These are phyloP conservation scores for Meriones psammophilus DNA, from an alignment of 2,797 vertebrate genomes.

Conservation along the genomic window DNA sequence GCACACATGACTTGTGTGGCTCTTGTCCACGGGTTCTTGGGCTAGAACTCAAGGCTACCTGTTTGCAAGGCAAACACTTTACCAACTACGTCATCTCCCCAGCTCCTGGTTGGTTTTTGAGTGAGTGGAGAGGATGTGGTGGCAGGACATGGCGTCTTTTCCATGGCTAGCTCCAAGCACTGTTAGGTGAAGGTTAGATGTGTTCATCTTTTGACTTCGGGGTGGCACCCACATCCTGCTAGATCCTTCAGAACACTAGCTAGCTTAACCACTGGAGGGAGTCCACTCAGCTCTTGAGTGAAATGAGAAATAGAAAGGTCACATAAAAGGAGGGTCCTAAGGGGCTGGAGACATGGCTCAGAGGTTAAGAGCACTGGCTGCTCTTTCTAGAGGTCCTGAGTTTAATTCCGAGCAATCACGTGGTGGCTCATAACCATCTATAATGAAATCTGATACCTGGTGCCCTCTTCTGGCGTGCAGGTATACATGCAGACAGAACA, in stretches of 20 bases:
- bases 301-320: neutral
- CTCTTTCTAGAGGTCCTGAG: no score
- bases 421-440: no score
- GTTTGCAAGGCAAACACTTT: neutral
- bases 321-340: neutral
- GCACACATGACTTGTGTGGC: neutral
- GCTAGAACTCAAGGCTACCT: neutral
- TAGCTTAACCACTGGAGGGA: slow-evolving; percentile 63
- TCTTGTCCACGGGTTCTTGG: neutral
- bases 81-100: neutral
- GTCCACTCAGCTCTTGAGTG: neutral
- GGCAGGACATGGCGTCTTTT: neutral
- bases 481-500: no score
- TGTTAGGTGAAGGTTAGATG: neutral
- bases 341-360: no score
- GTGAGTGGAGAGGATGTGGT: neutral
- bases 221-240: neutral
- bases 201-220: neutral
- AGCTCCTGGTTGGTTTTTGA: neutral
- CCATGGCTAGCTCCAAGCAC: neutral
- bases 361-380: no score
- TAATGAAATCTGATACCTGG: no score
- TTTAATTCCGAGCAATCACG: no score
- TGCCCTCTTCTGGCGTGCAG: no score
- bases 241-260: neutral